Evolutionary conservation across 2,797 vertebrate species (phyloP).

Genomic region (Danio aesculapii): DNA sequence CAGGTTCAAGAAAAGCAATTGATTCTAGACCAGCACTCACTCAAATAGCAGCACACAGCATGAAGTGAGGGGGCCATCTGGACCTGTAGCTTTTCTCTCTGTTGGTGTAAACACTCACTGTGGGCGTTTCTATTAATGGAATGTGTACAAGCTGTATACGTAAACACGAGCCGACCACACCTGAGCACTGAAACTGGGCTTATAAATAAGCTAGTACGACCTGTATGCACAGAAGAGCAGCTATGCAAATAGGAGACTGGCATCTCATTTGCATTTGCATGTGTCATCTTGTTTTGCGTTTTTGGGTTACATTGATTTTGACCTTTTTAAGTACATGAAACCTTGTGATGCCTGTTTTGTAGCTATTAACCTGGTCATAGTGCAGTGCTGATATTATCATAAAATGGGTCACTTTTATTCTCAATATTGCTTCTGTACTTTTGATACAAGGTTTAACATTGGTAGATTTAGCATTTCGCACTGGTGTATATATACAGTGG

Average conservation of each 20-base stretch:
- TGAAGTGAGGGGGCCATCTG: slow-evolving; percentile 81
- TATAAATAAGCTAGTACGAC: not conserved
- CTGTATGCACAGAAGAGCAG: slow-evolving; percentile 3
- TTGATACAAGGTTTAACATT: not conserved
- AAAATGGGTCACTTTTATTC: not conserved
- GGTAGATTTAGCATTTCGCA: no score
- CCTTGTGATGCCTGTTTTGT: not conserved
- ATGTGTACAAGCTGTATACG: slow-evolving; percentile 31
- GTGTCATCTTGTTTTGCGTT: not conserved
- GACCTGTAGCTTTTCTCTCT: slow-evolving; percentile 68
- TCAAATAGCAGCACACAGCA: slow-evolving; percentile 43
- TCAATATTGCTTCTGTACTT: not conserved
- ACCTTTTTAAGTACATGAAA: not conserved
- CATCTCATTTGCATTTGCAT: slow-evolving; percentile 1
- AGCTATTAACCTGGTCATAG: not conserved
- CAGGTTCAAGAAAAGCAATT: slow-evolving; percentile 4
- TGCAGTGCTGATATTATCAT: not conserved
- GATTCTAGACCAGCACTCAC: slow-evolving; percentile 24
- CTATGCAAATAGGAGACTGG: slow-evolving; percentile 5
- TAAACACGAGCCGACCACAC: slow-evolving; percentile 26
- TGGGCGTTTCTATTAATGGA: slow-evolving; percentile 54
- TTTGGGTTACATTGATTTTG: not conserved
- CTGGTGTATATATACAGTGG: no score
- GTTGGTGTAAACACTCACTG: slow-evolving; percentile 61
- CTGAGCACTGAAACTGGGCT: slow-evolving; percentile 6